These are phyloP conservation scores for Haplochromis burtoni DNA, from an alignment of 2,113 vertebrate genomes.

Conservation along the genomic window DNA sequence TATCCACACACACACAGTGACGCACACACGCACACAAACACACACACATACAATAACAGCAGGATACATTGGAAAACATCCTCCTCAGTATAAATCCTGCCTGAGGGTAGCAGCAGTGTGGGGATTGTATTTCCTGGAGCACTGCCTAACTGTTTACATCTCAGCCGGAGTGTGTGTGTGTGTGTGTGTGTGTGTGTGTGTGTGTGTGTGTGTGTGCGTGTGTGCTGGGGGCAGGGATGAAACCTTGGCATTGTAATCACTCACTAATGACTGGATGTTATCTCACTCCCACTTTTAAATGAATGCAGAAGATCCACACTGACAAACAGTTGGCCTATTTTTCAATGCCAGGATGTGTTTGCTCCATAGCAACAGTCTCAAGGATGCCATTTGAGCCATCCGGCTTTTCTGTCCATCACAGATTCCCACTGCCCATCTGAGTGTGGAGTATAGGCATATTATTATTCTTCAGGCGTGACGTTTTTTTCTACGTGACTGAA, in stretches of 20 bases:
- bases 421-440: not conserved
- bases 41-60: conserved; percentile 5
- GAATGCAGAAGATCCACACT: conserved; percentile 45
- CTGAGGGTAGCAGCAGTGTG: conserved; percentile 50
- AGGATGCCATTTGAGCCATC: conserved; percentile 26
- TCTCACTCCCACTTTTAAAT: conserved; percentile 61
- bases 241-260: conserved; percentile 60
- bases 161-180: conserved; percentile 5
- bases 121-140: conserved; percentile 66
- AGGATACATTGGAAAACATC: conserved; percentile 51
- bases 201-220: not conserved
- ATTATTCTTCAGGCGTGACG: not conserved
- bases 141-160: conserved; percentile 61
- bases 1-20: not conserved
- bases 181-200: not conserved
- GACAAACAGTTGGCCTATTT: conserved; percentile 53
- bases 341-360: conserved; percentile 26
- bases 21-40: not conserved
- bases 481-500: not conserved
- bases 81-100: conserved; percentile 57
- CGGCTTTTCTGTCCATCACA: conserved; percentile 6
- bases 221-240: conserved; percentile 9
- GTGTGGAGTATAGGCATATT: not conserved
- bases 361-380: conserved; percentile 44
- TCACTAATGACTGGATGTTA: conserved; percentile 68